Evolutionary conservation across 2,888 invertebrate species (phyloP).

Genomic region (Aphidoletes aphidimyza): DNA sequence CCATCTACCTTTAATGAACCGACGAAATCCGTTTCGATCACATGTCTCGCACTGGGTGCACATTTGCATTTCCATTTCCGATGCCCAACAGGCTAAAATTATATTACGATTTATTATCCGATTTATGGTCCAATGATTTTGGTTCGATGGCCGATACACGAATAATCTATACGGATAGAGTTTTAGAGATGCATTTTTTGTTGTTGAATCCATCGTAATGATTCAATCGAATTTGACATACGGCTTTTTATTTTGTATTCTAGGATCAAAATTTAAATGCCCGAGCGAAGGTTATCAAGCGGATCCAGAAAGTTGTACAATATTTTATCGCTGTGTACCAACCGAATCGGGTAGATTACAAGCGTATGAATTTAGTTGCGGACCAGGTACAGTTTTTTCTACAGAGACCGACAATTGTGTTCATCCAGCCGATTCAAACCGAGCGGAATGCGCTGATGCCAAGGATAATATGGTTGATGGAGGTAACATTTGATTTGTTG

Average conservation of each 20-base stretch:
- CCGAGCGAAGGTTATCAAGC: constrained; percentile 75
- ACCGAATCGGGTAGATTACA: constrained; percentile 70
- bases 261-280: constrained; percentile 67
- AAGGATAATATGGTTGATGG: constrained; percentile 63
- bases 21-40: constrained; percentile 38
- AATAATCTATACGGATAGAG: not conserved
- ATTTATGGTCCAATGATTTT: constrained; percentile 35
- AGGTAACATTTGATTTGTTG: constrained; percentile 46
- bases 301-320: constrained; percentile 77
- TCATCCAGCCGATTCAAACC: constrained; percentile 74
- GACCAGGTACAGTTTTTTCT: constrained; percentile 80
- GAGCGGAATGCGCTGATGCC: constrained; percentile 73
- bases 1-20: constrained; percentile 5
- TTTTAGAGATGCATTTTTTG: constrained; percentile 7
- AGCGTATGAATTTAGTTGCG: constrained; percentile 77
- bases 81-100: constrained; percentile 6
- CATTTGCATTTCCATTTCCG: constrained; percentile 34
- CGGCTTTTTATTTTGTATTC: not conserved
- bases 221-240: not conserved
- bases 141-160: not conserved
- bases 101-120: constrained; percentile 49
- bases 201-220: not conserved
- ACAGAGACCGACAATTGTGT: constrained; percentile 75
- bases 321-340: constrained; percentile 80
- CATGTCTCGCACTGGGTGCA: constrained; percentile 3